Evolutionary conservation across 2,113 vertebrate genomes (phyloP), one percentile per base, ranked within the genome.

Genomic region (Myxocyprinus asiaticus): DNA sequence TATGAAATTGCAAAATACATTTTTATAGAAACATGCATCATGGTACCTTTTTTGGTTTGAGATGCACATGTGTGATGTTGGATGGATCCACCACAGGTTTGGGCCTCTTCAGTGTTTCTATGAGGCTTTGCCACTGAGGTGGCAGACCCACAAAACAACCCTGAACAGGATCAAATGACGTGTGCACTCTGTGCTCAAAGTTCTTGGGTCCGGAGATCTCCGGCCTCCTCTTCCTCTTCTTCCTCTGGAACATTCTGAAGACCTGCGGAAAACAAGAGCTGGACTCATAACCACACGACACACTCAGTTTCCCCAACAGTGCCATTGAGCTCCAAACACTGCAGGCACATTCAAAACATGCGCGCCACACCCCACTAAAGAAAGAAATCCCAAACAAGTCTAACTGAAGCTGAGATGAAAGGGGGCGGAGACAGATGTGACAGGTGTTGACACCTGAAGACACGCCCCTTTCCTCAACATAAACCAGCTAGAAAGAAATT

Each of bases 181-280:
- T 98, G 85, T 98, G 96, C 59, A 98, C 96, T 0, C 94, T 93
- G 80, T 98, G 96, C 89, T 96, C 91, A 62, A 98, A 98, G 91
- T 97, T 94, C 88, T 89, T 94, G 0, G 96, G 96, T 10, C 93
- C 89, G 0, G 96, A 98, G 86, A 98, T 98, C 87, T 96, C 93
- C 0, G 93, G 92, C 64, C 94, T 91, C 88, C 93, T 94, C 92
- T 93, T 94, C 91, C 95, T 84, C 74, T 82, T 96, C 85, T 94
- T 96, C 88, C 94, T 95, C 4, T 91, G 93, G 87, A 97, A 97
- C 96, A 98, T 98, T 80, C 43, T 85, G 17, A 3, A 9, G 3
- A n/a, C 61, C 67, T 77, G 55, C 4, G 9, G 74, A 79, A 89
- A 65, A 71, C 80, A 75, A 43, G 62, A 73, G 10, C 51, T 0